Base-by-base conservation (phyloP, 2,888 invertebrate genomes). In the Acanthococcus lagerstroemiae region DNA sequence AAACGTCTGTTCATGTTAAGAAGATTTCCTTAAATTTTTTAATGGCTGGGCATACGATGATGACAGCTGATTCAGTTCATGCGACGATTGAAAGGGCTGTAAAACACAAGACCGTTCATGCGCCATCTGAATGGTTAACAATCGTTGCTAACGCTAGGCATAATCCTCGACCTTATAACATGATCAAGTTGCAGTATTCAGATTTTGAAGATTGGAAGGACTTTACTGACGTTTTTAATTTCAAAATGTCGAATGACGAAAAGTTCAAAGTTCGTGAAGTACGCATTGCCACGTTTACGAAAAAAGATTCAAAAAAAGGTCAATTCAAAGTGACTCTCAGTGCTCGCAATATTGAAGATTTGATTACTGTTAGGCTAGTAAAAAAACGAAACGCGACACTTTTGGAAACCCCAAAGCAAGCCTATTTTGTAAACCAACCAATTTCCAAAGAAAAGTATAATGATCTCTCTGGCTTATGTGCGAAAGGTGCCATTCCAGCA, bases 1-100 rank as follows among this genome's bases (percentile, higher is more conserved):
- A 1, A 19, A 55, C 1, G n/a, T 55, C 50, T 9, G 24, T 12
- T 12, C 19, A 67, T 55, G 46, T 67, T 0, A 55, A 37, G 3
- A 21, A 5, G n/a, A n/a, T 67, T 22, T 55, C 48, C 1, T 17
- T 67, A 65, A 75, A 74, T 66, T 73, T 69, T 69, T 70, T 74
- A 19, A 72, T 71, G 61, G 69, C 69, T n/a, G 74, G 74, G 17
- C 75, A 75, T 68, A 73, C 75, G 1, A 74, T 74, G 69, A 74
- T 75, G 73, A 73, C 75, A 66, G 72, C 71, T 25, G 75, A 76
- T 67, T 74, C 73, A 0, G 73, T 75, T 1, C 76, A 77, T 68
- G 70, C 72, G 19, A 68, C 69, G 1, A 73, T 76, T 52, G 76
- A 77, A 69, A 70, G 72, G 60, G 74, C 72, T 48, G 45, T 74